Base-by-base conservation (phyloP, 2,797 vertebrate genomes). In the Ctenochaetus hawaiiensis region DNA sequence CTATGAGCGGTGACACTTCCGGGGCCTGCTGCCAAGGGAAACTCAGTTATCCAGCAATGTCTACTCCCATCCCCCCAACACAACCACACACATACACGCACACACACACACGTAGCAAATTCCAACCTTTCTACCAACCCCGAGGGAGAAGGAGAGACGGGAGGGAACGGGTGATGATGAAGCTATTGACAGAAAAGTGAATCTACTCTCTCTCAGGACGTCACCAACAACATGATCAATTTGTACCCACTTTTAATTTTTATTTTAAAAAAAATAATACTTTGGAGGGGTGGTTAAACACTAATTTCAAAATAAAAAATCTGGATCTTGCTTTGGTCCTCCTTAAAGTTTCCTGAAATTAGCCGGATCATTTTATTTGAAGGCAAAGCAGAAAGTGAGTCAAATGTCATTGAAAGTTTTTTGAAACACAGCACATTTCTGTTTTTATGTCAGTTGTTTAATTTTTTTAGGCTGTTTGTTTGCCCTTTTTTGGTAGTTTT, bases 21-120 rank as follows among this genome's bases (percentile, higher is more conserved):
- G 75, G 68, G 91, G 89, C 90, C 64, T 39, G 82, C 87, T 92
- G 93, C 92, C 93, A 93, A 91, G 84, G 75, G 81, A 92, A 91
- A 93, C 89, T 88, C 81, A 75, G 83, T 92, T 94, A 94, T 89
- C 83, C 79, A 62, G 61, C 47, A 12, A 75, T 10, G 52, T 81
- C 69, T 54, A 26, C 66, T 58, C 68, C 73, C 78, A 61, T 22
- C 44, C 47, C 77, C 75, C 57, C 11, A 7, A 41, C n/a, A 59
- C n/a, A 67, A 45, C 34, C 64, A 74, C 12, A 54, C 16, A 53
- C n/a, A 67, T 62, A 56, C 39, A 61, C 47, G 30, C 58, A 64
- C 16, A 64, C 18, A 57, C 39, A 44, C 51, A 44, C 14, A 20
- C 23, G 26, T 47, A 47, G 26, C 8, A 18, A 30, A 22, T 39